Evolutionary conservation across 2,797 vertebrate species (phyloP).

Genomic region (Catostomus latipinnis): DNA sequence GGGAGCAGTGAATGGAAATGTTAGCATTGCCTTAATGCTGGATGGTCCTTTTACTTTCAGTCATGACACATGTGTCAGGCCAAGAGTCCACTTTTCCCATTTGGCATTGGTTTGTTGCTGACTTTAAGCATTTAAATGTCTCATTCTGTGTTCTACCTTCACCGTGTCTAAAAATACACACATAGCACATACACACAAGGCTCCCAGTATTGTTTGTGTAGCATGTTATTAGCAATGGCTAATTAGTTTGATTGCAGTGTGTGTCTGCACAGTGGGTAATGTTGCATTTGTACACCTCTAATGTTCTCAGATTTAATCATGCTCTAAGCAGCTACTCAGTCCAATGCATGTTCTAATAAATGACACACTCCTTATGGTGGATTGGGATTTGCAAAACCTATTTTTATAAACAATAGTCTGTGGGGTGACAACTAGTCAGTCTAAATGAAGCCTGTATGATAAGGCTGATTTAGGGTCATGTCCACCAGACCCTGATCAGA

Average conservation of each 20-base stretch:
- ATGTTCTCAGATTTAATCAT: not conserved
- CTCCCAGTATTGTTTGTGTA: slow-evolving; percentile 7
- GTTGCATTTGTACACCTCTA: not conserved
- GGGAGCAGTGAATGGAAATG: not conserved
- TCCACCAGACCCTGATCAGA: too few species aligned
- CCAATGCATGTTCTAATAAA: too few species aligned
- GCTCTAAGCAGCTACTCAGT: not conserved
- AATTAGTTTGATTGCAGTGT: slow-evolving; percentile 27
- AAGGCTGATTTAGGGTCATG: too few species aligned
- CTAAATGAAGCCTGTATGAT: too few species aligned
- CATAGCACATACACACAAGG: not conserved
- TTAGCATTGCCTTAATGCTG: slow-evolving; percentile 10
- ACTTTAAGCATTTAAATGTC: slow-evolving; percentile 1
- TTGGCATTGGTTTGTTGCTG: not conserved
- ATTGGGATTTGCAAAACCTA: too few species aligned
- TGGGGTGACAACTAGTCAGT: too few species aligned
- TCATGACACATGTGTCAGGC: not conserved
- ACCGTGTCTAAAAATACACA: slow-evolving; percentile 14
- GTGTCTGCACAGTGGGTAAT: not conserved
- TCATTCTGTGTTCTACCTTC: not conserved
- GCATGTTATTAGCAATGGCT: not conserved
- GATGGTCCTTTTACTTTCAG: not conserved
- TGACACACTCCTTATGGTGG: too few species aligned
- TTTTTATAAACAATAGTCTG: too few species aligned
- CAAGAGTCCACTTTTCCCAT: too few species aligned